phyloP scores from a whole-genome alignment of 2,888 invertebrate genomes.

The Sepioteuthis lessoniana region DNA sequence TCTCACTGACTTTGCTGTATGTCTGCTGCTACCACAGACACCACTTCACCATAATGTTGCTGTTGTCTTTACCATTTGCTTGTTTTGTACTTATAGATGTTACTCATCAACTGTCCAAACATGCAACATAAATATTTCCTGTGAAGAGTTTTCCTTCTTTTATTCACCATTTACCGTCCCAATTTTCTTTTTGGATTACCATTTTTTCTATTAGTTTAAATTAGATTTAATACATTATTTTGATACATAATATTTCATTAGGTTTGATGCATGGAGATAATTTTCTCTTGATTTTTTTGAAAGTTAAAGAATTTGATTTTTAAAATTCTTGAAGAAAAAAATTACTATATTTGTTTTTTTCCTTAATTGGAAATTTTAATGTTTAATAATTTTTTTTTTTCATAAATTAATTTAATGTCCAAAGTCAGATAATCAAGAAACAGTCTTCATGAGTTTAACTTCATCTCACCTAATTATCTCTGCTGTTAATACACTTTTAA shows the following conservation, averaged over 20 bases:
- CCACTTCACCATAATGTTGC: not conserved
- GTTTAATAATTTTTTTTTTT: not conserved
- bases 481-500: not conserved
- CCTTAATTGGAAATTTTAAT: not conserved
- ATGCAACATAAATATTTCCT: not conserved
- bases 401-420: not conserved
- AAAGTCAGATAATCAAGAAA: not conserved
- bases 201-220: not conserved
- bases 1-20: not conserved
- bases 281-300: not conserved
- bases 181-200: not conserved
- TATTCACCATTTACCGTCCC: slow-evolving; percentile 1
- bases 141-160: not conserved
- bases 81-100: not conserved
- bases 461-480: not conserved
- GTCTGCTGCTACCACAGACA: not conserved
- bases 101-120: slow-evolving; percentile 17
- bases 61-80: not conserved
- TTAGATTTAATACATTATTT: not conserved
- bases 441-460: not conserved
- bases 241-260: not conserved
- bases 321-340: not conserved
- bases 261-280: not conserved
- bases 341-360: not conserved
- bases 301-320: not conserved